Base-by-base conservation (phyloP, 2,797 vertebrate species). In the Muscicapa striata region DNA sequence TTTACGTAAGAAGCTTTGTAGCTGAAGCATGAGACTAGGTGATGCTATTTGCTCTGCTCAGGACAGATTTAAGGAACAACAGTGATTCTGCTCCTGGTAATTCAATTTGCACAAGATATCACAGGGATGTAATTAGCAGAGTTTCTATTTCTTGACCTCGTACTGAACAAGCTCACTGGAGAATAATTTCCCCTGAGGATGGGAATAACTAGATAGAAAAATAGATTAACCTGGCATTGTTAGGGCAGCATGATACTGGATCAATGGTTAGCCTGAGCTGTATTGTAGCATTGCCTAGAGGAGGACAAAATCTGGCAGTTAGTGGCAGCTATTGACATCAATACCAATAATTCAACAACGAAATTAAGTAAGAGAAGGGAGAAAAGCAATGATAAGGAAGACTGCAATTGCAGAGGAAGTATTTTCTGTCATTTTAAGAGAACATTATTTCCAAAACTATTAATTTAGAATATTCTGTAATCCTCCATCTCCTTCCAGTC, bases 91-190 rank as follows among this genome's bases (percentile, higher is more conserved):
- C 93, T 49, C 15, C 73, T 62, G 74, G 26, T 92, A 95, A 80
- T 88, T 86, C 43, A 89, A 6, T 97, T 95, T 96, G 58, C 72
- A 64, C 36, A 87, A 91, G 84, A 67, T 94, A 90, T 91, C 59
- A 84, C n/a, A 92, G 67, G 23, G 77, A 84, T 94, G 67, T 94
- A 97, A 95, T 97, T 97, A 97, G 84, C 61, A 92, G 72, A 85
- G 63, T 72, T 91, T 96, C 64, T 91, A 93, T 63, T 84, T 95
- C 75, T 96, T 97, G 96, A 96, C 89, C 95, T 97, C 94, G 96
- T 95, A 89, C 93, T 93, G 89, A 88, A 92, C 62, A 76, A 96
- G 88, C 84, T 93, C 73, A 93, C 63, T 75, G 48, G 93, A 86
- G 86, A 95, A 87, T 84, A 85, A 86, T 83, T 96, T 89, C 80